A percentile compares a stretch with the other conserved stretches of the same genome.
These are phyloP conservation scores for Hycleus phaleratus DNA, from an alignment of 1,140 invertebrate species.

Conservation along the genomic window DNA sequence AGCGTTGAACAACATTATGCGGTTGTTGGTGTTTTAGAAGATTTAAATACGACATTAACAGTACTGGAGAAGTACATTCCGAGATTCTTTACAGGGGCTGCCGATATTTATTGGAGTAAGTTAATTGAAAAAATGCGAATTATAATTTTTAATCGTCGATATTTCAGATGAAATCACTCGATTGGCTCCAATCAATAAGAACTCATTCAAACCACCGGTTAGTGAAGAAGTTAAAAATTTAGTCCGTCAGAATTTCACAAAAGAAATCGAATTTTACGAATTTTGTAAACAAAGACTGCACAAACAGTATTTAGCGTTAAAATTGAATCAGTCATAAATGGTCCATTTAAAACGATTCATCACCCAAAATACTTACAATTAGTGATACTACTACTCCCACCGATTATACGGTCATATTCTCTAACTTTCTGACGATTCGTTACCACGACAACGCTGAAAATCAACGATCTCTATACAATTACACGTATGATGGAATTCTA, in stretches of 20 bases:
- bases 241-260: slow-evolving; percentile 77
- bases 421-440: no score
- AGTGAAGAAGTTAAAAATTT: slow-evolving; percentile 78
- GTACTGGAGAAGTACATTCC: slow-evolving; percentile 81
- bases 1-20: slow-evolving; percentile 80
- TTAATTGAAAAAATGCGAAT: not conserved
- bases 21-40: slow-evolving; percentile 80
- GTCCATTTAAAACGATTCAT: no score
- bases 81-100: slow-evolving; percentile 71
- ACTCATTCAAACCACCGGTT: slow-evolving; percentile 79
- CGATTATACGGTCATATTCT: no score
- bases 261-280: slow-evolving; percentile 87
- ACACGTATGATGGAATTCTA: no score
- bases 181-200: slow-evolving; percentile 74
- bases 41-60: slow-evolving; percentile 74
- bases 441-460: no score
- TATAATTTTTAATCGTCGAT: slow-evolving; percentile 11
- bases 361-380: no score
- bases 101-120: slow-evolving; percentile 72
- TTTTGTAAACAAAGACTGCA: slow-evolving; percentile 80
- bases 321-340: slow-evolving; percentile 32
- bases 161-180: slow-evolving; percentile 63
- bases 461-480: no score
- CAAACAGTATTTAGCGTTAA: slow-evolving; percentile 66
- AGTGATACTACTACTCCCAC: no score